phyloP scores from a whole-genome alignment of 2,888 invertebrate genomes.

The Steromphala cineraria region DNA sequence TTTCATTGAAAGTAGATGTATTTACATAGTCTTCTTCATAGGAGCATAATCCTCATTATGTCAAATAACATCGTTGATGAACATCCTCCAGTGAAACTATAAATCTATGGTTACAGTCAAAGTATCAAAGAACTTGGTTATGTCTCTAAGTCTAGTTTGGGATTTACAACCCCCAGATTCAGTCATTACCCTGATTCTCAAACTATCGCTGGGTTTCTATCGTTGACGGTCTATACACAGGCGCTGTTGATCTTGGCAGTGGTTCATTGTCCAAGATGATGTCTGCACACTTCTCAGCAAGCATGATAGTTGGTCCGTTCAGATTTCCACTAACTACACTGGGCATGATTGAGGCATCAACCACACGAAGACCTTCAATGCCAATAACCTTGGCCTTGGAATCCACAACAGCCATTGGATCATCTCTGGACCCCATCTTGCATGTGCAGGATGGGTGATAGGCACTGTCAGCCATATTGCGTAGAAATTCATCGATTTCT shows the following conservation, averaged over 20 bases:
- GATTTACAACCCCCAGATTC: too few relatives aligned
- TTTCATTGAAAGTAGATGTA: too few relatives aligned
- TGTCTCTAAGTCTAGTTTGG: too few relatives aligned
- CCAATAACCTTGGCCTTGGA: slow-evolving; percentile 77
- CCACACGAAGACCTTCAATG: slow-evolving; percentile 82
- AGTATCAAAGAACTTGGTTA: too few relatives aligned
- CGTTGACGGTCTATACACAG: slow-evolving; percentile 65
- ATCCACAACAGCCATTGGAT: slow-evolving; percentile 82
- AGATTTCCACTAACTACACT: slow-evolving; percentile 86
- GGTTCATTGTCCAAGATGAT: slow-evolving; percentile 74
- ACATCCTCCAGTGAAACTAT: too few relatives aligned
- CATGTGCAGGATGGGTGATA: slow-evolving; percentile 90
- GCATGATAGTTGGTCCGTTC: slow-evolving; percentile 77
- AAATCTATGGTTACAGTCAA: too few relatives aligned
- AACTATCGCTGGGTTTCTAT: slow-evolving; percentile 32
- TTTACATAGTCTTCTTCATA: too few relatives aligned
- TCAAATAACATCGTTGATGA: too few relatives aligned
- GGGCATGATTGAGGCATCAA: slow-evolving; percentile 89
- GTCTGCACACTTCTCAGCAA: slow-evolving; percentile 77
- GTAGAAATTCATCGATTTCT: slow-evolving; percentile 73
- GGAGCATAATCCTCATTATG: too few relatives aligned
- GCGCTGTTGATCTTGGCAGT: slow-evolving; percentile 67
- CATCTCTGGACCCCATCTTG: slow-evolving; percentile 80
- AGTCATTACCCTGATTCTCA: neutral
- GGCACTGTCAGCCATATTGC: slow-evolving; percentile 78